Conservation (phyloP, 1,140 invertebrate species). For the Whitmania pigra region DNA sequence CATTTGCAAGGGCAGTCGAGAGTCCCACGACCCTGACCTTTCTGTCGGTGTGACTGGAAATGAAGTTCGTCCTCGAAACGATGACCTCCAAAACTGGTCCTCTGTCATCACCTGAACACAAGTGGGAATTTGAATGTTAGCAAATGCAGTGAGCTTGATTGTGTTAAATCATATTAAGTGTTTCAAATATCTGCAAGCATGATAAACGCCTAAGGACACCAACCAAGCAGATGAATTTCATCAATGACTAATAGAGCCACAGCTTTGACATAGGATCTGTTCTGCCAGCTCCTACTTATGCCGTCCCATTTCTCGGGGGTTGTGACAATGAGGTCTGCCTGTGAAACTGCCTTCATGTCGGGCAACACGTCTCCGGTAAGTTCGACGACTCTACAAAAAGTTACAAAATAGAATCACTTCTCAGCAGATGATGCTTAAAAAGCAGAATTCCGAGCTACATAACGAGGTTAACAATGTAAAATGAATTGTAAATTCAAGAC, state of each 20-base stretch:
- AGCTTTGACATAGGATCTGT: slow-evolving; percentile 76
- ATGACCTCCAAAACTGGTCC: slow-evolving; percentile 57
- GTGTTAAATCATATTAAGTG: no score
- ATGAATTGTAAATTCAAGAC: slow-evolving; percentile 17
- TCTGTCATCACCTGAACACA: slow-evolving; percentile 48
- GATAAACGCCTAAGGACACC: neutral
- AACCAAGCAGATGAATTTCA: slow-evolving; percentile 91
- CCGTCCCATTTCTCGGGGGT: slow-evolving; percentile 99
- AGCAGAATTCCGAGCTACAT: no score
- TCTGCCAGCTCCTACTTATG: slow-evolving; percentile 92
- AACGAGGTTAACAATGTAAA: neutral
- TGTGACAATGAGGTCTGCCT: slow-evolving; percentile 83
- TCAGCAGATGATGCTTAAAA: no score
- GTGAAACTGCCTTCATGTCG: slow-evolving; percentile 68
- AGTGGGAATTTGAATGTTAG: neutral
- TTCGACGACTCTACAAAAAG: slow-evolving; percentile 66
- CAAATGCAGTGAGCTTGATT: no score
- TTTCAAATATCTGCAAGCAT: no score
- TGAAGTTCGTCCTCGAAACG: slow-evolving; percentile 71
- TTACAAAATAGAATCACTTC: neutral
- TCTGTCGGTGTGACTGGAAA: slow-evolving; percentile 65
- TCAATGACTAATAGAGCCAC: slow-evolving; percentile 92
- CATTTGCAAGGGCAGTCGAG: slow-evolving; percentile 94
- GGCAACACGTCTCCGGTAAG: slow-evolving; percentile 91
- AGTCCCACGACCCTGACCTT: slow-evolving; percentile 76